Percentiles rank a stretch among this genome's conserved stretches.
These are phyloP conservation scores for Brachionus manjavacas DNA, from an alignment of 1,140 invertebrate species.

Conservation along the genomic window DNA sequence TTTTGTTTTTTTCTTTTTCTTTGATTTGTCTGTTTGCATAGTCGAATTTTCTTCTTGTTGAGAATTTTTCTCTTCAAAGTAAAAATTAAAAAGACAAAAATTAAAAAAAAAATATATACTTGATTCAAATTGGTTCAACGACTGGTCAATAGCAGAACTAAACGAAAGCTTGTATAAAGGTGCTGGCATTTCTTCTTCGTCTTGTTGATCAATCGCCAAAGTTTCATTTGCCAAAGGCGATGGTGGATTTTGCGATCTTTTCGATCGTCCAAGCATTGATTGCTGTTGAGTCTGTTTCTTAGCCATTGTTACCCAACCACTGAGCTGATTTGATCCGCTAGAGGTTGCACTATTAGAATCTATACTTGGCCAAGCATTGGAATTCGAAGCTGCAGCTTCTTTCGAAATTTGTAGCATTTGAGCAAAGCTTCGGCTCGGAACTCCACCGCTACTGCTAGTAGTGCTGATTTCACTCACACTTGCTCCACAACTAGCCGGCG, in stretches of 20 bases:
- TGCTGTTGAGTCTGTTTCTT: constrained; percentile 14
- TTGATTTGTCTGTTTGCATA: not conserved
- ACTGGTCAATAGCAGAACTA: constrained; percentile 1
- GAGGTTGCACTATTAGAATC: not conserved
- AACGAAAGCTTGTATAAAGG: constrained; percentile 18
- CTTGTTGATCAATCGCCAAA: not conserved
- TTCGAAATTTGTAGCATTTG: constrained; percentile 16
- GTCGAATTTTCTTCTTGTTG: not conserved
- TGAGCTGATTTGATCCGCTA: not conserved
- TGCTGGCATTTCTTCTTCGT: constrained; percentile 12
- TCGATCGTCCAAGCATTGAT: constrained; percentile 7
- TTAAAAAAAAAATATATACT: not conserved
- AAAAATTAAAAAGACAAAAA: not conserved
- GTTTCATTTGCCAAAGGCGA: not conserved
- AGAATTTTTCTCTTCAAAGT: not conserved
- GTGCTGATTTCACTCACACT: constrained; percentile 26
- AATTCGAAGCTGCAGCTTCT: not conserved
- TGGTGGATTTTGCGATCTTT: constrained; percentile 36
- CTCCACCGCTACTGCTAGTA: not conserved
- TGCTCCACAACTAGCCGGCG: constrained; percentile 16
- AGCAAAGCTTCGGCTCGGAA: constrained; percentile 28
- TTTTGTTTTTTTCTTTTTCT: constrained; percentile 41
- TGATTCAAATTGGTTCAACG: not conserved
- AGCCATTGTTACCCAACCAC: constrained; percentile 31
- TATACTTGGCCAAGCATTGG: not conserved